Evolutionary conservation across 2,888 invertebrate species (phyloP).

Genomic region (Ectropis crepuscularia): DNA sequence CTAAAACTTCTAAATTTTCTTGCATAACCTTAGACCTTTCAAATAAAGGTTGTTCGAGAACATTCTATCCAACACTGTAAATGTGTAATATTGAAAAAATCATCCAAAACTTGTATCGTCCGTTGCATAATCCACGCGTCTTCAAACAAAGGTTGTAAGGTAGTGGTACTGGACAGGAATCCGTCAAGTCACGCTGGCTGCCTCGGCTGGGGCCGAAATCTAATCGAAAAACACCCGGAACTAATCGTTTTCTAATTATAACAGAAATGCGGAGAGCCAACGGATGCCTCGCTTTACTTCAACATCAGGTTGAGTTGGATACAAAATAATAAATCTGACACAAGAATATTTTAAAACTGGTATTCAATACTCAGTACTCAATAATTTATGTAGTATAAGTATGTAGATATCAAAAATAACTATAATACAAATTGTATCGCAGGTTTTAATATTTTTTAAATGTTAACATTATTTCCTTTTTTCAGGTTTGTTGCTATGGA

Average conservation of each 20-base stretch:
- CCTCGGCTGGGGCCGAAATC: slow-evolving; percentile 63
- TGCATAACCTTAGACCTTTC: no score
- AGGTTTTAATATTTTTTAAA: no score
- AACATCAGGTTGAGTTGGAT: not conserved
- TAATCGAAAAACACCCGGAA: slow-evolving; percentile 81
- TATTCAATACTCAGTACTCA: no score
- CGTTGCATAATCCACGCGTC: slow-evolving; percentile 36
- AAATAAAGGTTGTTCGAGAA: no score
- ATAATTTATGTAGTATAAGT: no score
- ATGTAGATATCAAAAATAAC: no score
- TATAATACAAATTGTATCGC: no score
- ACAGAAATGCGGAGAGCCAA: slow-evolving; percentile 65
- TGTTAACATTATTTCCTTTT: no score
- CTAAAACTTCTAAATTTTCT: no score
- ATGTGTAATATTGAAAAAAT: not conserved
- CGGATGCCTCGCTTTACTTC: slow-evolving; percentile 1
- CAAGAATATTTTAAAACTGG: not conserved
- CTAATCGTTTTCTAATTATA: slow-evolving; percentile 78
- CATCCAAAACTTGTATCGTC: not conserved
- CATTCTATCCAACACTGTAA: no score
- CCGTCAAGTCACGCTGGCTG: slow-evolving; percentile 74
- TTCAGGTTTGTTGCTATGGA: no score
- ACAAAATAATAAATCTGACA: not conserved
- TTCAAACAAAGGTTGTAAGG: slow-evolving; percentile 34
- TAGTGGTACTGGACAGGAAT: slow-evolving; percentile 60